These are phyloP conservation scores for Patiria miniata DNA, from an alignment of 35 echinoderm and acorn worm species.

Conservation along the genomic window DNA sequence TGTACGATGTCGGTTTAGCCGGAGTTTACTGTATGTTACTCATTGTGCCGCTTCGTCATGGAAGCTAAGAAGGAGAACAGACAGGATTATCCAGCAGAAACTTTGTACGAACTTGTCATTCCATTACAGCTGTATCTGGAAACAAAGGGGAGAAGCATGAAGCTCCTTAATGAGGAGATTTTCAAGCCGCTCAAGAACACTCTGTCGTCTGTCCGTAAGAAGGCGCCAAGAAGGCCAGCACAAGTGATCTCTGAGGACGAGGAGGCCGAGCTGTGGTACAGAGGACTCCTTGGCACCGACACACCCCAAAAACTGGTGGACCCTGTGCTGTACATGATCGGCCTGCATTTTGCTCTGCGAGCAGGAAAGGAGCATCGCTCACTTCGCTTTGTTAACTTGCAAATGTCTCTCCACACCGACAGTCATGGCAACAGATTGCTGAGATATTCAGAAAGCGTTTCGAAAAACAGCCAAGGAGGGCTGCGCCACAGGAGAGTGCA, in stretches of 20 bases:
- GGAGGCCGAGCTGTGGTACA: conserved; percentile 3
- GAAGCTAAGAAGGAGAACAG: too few species aligned
- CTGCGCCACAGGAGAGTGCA: too few species aligned
- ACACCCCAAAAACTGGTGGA: neutral
- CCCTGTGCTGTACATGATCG: neutral
- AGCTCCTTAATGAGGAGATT: neutral
- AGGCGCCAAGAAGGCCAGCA: neutral
- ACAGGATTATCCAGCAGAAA: too few species aligned
- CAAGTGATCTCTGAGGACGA: neutral
- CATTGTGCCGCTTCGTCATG: too few species aligned
- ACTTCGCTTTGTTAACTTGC: too few species aligned
- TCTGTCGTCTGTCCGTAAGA: neutral
- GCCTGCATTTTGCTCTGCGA: conserved; percentile 12
- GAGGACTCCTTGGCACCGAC: neutral
- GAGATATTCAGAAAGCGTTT: too few species aligned
- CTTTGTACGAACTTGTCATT: conserved; percentile 3
- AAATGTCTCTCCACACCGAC: too few species aligned
- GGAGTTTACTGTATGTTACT: too few species aligned
- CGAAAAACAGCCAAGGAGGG: too few species aligned
- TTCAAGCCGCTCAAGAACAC: neutral
- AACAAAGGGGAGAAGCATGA: neutral
- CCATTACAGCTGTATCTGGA: conserved; percentile 1
- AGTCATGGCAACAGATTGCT: too few species aligned
- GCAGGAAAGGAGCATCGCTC: too few species aligned
- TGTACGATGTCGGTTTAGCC: too few species aligned